Evolutionary conservation across 2,888 invertebrate genomes (phyloP), one percentile per base, ranked within the genome.

Genomic region (Cataglyphis cursor): DNA sequence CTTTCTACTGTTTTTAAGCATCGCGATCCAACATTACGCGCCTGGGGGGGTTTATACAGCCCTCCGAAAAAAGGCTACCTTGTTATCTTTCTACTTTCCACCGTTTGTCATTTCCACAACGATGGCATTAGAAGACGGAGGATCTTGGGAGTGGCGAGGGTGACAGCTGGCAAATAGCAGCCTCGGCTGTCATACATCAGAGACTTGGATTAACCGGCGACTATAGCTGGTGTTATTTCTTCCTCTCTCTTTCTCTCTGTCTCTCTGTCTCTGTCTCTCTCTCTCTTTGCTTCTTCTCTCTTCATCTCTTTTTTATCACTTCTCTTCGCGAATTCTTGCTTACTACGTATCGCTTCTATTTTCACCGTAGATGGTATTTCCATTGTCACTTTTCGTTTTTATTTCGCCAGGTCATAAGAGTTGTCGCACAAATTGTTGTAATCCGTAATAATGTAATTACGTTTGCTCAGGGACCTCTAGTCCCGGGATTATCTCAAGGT

Each of bases 31-130:
- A 83, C 59, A 81, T 44, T 59, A 70, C 28, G 57, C 51, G 59
- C 65, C 62, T 82, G n/a, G 21, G 68, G 68, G 65, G 51, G 44
- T 83, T 70, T 62, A 73, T 84, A 65, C 59, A 75, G 18, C 81
- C 64, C 35, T 35, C 21, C 21, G 24, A 51, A 18, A 18, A 31
- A 51, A 51, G 48, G 18, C 12, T 10, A 73, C 76, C 81, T 90
- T 91, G 89, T 92, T 89, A 89, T 91, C 88, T 86, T 86, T 83
- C 82, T 62, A 66, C 83, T 83, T 82, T 61, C 83, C 72, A 78
- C 75, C 85, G 88, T 91, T 90, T 89, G 81, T 92, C 90, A 92
- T 91, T 83, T 88, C 85, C 84, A 89, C 83, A 81, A 70, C 61
- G 73, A 48, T 51, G 72, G 62, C 74, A 83, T 82, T 85, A 78